These are phyloP conservation scores for Pseudorhiza aurosa DNA, from an alignment of 30 jellyfish, hydroid and myxozoan genomes.

Conservation along the genomic window DNA sequence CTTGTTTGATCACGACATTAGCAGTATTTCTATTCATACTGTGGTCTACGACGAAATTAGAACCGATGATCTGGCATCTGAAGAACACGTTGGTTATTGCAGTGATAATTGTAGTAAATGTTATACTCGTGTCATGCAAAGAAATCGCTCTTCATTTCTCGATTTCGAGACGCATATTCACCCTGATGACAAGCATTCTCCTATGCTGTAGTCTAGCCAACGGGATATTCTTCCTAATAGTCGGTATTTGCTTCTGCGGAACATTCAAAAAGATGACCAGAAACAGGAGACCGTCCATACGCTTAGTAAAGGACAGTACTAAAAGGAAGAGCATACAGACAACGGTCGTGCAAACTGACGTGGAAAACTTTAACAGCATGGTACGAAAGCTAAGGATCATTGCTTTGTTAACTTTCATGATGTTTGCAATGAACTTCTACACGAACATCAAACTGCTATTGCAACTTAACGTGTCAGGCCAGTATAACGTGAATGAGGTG, in stretches of 20 bases:
- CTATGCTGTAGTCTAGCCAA: conserved; percentile 15
- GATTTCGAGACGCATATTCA: not conserved
- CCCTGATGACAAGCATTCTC: conserved; percentile 30
- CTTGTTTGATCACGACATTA: conserved; percentile 12
- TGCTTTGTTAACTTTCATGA: conserved; percentile 25
- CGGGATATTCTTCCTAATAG: conserved; percentile 9
- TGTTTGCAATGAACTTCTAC: conserved; percentile 19
- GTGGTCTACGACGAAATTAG: conserved; percentile 54
- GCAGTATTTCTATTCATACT: conserved; percentile 48
- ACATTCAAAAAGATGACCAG: conserved; percentile 39
- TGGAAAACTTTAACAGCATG: conserved; percentile 46
- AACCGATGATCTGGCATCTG: conserved; percentile 36
- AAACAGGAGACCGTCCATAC: conserved; percentile 56
- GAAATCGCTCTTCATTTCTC: conserved; percentile 26
- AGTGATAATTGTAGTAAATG: not conserved
- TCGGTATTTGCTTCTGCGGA: conserved; percentile 50
- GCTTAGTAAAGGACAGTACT: conserved; percentile 31
- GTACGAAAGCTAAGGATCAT: conserved; percentile 31
- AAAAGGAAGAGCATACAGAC: not conserved
- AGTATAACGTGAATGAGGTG: conserved; percentile 3
- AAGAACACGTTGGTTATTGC: conserved; percentile 36
- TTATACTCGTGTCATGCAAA: conserved; percentile 2
- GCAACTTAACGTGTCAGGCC: not conserved
- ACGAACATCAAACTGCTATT: conserved; percentile 23
- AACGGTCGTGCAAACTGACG: conserved; percentile 49